phyloP scores from a whole-genome alignment of 2,888 invertebrate genomes.

The Drosophila neotestacea region DNA sequence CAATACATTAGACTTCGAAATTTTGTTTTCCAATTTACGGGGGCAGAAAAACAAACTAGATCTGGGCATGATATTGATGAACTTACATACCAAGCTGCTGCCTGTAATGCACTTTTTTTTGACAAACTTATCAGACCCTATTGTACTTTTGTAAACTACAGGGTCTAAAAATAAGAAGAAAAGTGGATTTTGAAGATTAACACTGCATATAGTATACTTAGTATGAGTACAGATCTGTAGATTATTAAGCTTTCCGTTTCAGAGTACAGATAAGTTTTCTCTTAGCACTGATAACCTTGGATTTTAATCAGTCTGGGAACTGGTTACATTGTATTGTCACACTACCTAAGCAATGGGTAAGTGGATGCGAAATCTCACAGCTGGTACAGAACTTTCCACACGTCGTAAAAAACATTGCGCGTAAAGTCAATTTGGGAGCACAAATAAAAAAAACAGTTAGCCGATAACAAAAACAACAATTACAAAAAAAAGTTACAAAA shows the following conservation, averaged over 20 bases:
- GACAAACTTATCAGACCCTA: too few species aligned
- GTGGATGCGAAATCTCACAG: conserved; percentile 1
- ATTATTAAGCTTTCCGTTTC: background rate
- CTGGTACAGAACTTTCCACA: background rate
- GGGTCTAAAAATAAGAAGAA: too few species aligned
- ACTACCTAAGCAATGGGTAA: background rate
- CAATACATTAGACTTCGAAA: too few species aligned
- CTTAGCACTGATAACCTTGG: background rate
- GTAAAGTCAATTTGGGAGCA: background rate
- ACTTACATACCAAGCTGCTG: too few species aligned
- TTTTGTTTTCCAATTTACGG: too few species aligned
- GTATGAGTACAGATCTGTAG: background rate
- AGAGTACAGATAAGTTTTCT: conserved; percentile 2
- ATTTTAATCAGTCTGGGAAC: background rate
- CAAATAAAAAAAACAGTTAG: background rate
- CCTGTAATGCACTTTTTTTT: too few species aligned
- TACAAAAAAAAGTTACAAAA: background rate
- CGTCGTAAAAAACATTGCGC: too few species aligned
- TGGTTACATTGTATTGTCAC: background rate
- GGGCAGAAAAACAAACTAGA: too few species aligned
- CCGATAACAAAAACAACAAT: background rate
- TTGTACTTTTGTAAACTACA: too few species aligned
- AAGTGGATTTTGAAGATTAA: background rate
- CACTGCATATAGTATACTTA: background rate
- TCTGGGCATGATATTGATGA: too few species aligned